Evolutionary conservation across 64 coral and sea anemone species (phyloP).

Genomic region (Montipora efflorescens): DNA sequence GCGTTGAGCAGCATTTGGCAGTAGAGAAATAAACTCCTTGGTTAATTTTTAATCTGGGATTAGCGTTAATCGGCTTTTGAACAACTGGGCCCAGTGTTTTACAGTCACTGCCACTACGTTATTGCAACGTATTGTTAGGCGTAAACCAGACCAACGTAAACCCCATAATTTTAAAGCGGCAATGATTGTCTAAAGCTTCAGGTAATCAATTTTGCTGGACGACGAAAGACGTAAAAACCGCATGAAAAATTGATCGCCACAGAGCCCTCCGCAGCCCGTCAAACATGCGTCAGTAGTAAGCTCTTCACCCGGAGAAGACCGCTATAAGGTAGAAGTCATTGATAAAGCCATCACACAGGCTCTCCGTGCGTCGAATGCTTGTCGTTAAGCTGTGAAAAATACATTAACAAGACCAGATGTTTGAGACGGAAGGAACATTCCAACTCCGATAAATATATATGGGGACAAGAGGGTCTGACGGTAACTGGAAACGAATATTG

Average conservation of each 20-base stretch:
- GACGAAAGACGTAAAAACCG: constrained; percentile 1
- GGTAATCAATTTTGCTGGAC: neutral
- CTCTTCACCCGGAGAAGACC: constrained; percentile 20
- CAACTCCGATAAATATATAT: neutral
- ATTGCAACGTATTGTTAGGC: neutral
- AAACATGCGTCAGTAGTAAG: constrained; percentile 1
- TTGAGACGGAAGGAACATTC: neutral
- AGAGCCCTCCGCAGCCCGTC: neutral
- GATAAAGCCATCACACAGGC: neutral
- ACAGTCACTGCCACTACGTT: constrained; percentile 28
- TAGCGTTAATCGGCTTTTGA: too few relatives aligned
- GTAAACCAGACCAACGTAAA: constrained; percentile 4
- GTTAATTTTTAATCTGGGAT: too few relatives aligned
- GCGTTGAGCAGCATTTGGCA: too few relatives aligned
- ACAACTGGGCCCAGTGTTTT: too few relatives aligned
- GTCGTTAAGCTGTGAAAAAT: constrained; percentile 32
- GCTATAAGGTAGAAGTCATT: neutral
- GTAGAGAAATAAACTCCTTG: too few relatives aligned
- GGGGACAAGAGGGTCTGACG: constrained; percentile 13
- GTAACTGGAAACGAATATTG: constrained; percentile 55
- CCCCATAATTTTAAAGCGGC: constrained; percentile 48
- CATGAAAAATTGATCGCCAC: neutral
- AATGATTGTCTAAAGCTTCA: constrained; percentile 31
- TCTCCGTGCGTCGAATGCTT: neutral
- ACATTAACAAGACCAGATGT: constrained; percentile 39